phyloP scores from a whole-genome alignment of 2,113 vertebrate genomes.

The Pluvianellus socialis region DNA sequence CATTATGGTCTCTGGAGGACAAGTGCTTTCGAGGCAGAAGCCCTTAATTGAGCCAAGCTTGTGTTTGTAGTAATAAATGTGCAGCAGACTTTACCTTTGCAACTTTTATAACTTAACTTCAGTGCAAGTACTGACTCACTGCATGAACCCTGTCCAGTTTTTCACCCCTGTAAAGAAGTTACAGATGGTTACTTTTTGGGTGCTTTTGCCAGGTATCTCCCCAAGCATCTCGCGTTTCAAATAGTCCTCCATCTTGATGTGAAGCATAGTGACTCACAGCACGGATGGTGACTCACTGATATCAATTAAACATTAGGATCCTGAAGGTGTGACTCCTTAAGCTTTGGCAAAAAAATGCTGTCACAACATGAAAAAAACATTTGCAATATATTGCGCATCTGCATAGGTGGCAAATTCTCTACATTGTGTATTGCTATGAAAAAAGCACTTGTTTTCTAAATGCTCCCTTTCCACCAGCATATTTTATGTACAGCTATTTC shows the following conservation, averaged over 20 bases:
- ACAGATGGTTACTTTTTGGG: background rate
- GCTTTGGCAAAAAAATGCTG: background rate
- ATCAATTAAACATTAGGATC: conserved; percentile 13
- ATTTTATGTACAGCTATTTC: background rate
- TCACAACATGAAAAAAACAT: background rate
- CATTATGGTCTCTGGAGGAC: background rate
- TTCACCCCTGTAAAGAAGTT: background rate
- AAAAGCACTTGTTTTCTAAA: background rate
- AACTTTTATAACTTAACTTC: background rate
- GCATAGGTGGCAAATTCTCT: background rate
- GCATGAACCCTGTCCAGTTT: accelerated
- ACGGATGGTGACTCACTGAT: background rate
- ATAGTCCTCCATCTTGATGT: background rate
- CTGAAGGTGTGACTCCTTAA: conserved; percentile 6
- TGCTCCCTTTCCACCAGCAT: background rate
- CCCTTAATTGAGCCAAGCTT: background rate
- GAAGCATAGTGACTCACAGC: background rate
- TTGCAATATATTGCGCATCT: background rate
- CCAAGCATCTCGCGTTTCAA: background rate
- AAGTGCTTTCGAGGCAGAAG: background rate
- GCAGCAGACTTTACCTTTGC: background rate
- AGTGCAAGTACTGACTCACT: background rate
- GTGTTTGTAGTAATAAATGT: background rate
- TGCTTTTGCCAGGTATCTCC: background rate
- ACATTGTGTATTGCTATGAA: background rate